Base-by-base conservation (phyloP, 23 tunicate species). In the Phallusia fumigata region DNA sequence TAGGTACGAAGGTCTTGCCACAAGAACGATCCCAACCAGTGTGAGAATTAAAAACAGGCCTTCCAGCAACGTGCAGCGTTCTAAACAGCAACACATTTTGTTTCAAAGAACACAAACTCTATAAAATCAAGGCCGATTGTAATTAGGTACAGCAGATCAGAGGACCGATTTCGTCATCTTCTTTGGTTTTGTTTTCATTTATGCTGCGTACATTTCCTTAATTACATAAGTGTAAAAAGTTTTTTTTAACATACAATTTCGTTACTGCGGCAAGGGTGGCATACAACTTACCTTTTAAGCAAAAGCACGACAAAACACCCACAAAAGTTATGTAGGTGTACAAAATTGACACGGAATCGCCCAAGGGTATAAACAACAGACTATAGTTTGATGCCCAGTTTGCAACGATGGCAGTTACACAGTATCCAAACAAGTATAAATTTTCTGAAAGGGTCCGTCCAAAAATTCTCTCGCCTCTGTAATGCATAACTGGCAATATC, bases 201-300 rank as follows among this genome's bases (percentile, higher is more conserved):
- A n/a, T n/a, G n/a, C n/a, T n/a, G n/a, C n/a, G n/a, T n/a, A n/a
- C n/a, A n/a, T n/a, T n/a, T n/a, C n/a, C n/a, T n/a, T n/a, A n/a
- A n/a, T n/a, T n/a, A n/a, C n/a, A n/a, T n/a, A n/a, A n/a, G n/a
- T n/a, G n/a, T n/a, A n/a, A n/a, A n/a, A n/a, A n/a, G n/a, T n/a
- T n/a, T n/a, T n/a, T n/a, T n/a, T n/a, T n/a, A n/a, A n/a, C n/a
- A n/a, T n/a, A n/a, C n/a, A n/a, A n/a, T n/a, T n/a, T n/a, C n/a
- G n/a, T n/a, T n/a, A n/a, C n/a, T n/a, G n/a, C n/a, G n/a, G n/a
- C n/a, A n/a, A n/a, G n/a, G n/a, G n/a, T n/a, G n/a, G n/a, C n/a
- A n/a, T n/a, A n/a, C n/a, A n/a, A n/a, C 69, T 58, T 58, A 58
- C 69, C 69, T 58, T 58, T 58, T 24, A 58, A 13, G 69, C 26